A percentile compares a stretch with the other conserved stretches of the same genome.
phyloP scores from a whole-genome alignment of 2,797 vertebrate genomes.

The Emydoidea blandingii region DNA sequence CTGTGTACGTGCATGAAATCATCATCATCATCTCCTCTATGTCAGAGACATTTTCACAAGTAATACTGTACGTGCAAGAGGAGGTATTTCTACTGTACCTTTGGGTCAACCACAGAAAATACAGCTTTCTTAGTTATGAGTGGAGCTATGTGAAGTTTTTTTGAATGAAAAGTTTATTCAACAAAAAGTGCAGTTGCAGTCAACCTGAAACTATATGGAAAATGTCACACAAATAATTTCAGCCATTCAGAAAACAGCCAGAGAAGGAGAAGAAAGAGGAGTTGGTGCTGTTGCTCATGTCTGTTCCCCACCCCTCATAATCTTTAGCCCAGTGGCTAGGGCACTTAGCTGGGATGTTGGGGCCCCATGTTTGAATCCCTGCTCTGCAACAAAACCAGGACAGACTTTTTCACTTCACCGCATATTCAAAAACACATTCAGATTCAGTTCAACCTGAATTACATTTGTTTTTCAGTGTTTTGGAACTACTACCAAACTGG shows the following conservation, averaged over 20 bases:
- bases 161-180: background rate
- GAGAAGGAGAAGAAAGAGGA: background rate
- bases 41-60: background rate
- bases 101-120: background rate
- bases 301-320: background rate
- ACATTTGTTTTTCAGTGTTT: background rate
- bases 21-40: background rate
- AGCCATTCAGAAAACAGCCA: background rate
- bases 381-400: background rate
- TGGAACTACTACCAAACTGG: background rate
- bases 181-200: background rate
- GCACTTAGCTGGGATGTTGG: background rate
- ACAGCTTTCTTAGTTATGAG: background rate
- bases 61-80: background rate
- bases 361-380: background rate
- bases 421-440: background rate
- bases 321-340: background rate
- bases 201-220: background rate
- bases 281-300: background rate
- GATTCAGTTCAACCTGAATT: background rate
- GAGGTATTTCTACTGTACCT: background rate
- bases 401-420: background rate
- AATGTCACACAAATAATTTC: background rate
- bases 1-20: background rate
- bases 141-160: background rate